Conservation (phyloP, 35 echinoderm and acorn worm species). For the Hemicentrotus pulcherrimus region DNA sequence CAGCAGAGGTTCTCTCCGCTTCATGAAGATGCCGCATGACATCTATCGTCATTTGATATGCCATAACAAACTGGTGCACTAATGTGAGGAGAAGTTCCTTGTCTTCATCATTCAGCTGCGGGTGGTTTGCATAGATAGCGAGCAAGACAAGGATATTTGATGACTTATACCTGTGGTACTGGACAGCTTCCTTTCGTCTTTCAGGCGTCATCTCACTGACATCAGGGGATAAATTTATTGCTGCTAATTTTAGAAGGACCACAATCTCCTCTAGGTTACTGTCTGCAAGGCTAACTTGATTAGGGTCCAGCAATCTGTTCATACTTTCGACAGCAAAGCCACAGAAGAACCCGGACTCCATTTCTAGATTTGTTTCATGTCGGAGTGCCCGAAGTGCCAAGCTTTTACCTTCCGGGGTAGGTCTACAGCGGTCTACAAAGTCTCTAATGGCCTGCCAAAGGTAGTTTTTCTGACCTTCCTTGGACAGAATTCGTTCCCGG, state of each 20-base stretch:
- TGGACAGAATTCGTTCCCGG: background rate
- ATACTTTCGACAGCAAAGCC: conserved; percentile 36
- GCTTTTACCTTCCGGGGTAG: background rate
- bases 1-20: background rate
- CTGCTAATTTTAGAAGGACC: background rate
- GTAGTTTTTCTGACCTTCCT: background rate
- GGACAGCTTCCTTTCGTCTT: background rate
- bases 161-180: background rate
- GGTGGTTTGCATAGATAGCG: conserved; percentile 30
- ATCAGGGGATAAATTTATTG: conserved; percentile 17
- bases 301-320: background rate
- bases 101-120: background rate
- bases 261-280: conserved; percentile 30
- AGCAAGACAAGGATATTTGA: background rate
- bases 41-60: conserved; percentile 2
- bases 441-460: background rate
- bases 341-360: background rate
- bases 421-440: conserved; percentile 1
- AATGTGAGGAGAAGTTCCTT: background rate
- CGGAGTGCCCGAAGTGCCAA: background rate
- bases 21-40: background rate
- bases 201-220: background rate
- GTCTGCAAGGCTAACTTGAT: background rate
- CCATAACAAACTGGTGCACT: background rate
- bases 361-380: conserved; percentile 25